phyloP scores from a whole-genome alignment of 30 jellyfish, hydroid and myxozoan genomes.

The Aurelia sp. region DNA sequence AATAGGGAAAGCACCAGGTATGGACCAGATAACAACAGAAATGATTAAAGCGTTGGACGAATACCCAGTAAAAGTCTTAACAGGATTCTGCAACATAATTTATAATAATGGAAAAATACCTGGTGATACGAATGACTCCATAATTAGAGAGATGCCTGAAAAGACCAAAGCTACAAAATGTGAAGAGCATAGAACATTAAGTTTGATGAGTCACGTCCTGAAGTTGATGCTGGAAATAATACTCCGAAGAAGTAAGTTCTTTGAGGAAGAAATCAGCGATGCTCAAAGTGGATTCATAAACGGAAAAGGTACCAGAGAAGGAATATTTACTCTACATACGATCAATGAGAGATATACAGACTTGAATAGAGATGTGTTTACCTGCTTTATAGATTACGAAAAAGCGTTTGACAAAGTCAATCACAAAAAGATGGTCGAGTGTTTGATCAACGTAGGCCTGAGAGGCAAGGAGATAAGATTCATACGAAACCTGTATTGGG shows the following conservation, averaged over 20 bases:
- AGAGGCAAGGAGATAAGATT: constrained; percentile 19
- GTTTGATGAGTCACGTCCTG: constrained; percentile 37
- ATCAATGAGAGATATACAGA: too few species aligned
- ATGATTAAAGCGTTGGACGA: constrained; percentile 32
- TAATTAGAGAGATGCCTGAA: too few species aligned
- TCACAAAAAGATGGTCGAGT: neutral
- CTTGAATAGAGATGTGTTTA: too few species aligned
- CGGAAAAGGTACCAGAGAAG: constrained; percentile 23
- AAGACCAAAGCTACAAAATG: neutral
- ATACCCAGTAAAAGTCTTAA: neutral
- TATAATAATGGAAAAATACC: too few species aligned
- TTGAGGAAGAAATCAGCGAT: constrained; percentile 8
- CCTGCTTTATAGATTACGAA: too few species aligned
- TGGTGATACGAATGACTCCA: too few species aligned
- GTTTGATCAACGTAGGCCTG: neutral
- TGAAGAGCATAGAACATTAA: constrained; percentile 19
- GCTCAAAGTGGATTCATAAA: constrained; percentile 2
- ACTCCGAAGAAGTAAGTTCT: constrained; percentile 21
- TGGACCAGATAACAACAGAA: constrained; percentile 16
- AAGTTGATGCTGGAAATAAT: constrained; percentile 13
- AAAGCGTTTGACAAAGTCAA: too few species aligned
- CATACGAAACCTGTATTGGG: constrained; percentile 32
- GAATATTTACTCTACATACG: neutral
- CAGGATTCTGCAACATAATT: neutral
- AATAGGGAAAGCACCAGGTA: constrained; percentile 27